Base-by-base conservation (phyloP, 2,113 vertebrate species). In the Euleptes europaea region DNA sequence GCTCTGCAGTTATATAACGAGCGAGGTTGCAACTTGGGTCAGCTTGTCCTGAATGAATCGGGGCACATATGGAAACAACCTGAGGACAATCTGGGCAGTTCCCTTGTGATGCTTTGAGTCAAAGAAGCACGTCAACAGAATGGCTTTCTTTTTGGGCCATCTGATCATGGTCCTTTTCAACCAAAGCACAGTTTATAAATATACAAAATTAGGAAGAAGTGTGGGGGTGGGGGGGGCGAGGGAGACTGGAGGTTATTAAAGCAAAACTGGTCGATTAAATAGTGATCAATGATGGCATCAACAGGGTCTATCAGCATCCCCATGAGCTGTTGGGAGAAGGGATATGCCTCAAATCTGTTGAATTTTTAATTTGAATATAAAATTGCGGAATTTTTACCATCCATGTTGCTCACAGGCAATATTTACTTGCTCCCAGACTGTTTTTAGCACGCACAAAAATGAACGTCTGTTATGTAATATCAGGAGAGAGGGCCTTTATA, bases 121-220 rank as follows among this genome's bases (percentile, higher is more conserved):
- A 15, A 80, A 77, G 69, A 35, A 83, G 74, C 69, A 87, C 51
- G 40, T 26, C 79, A 49, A 77, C 63, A 35, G 21, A 83, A 82
- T 80, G 23, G 89, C 54, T 91, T 66, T 19, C 78, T 71, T 85
- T 28, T 33, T 49, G 78, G 69, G 60, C 0, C 47, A 13, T 26
- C 38, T 75, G 80, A 60, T 47, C 60, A 82, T 83, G 10, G 77
- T 81, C n/a, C 44, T 76, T 78, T 73, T 72, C 63, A n/a, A 84
- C 31, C 47, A 17, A 60, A 78, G 79, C 57, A 80, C 0, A 0
- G n/a, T 78, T 44, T 35, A 79, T 82, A 14, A 47, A 3, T 49
- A 0, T 19, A 73, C 73, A 88, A 89, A 88, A 85, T 54, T 81
- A 47, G 80, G 86, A 90, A 92, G 71, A 76, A 75, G 38, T 79